Conservation (phyloP, 2,797 vertebrate species). For the Podarcis lilfordi region DNA sequence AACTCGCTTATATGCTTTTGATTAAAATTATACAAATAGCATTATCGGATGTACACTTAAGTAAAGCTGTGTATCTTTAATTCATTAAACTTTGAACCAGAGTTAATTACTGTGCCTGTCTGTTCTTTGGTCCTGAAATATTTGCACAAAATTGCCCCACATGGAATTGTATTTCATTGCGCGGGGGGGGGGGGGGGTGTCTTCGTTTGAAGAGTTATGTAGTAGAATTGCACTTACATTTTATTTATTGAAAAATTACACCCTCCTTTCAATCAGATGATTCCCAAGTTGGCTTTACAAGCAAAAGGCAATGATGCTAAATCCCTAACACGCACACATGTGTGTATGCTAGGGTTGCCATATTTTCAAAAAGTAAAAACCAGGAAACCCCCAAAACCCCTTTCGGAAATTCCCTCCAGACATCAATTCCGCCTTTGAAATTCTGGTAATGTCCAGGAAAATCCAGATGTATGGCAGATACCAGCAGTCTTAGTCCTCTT, state of each 20-base stretch:
- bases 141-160: not conserved
- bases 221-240: not conserved
- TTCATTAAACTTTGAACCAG: slow-evolving; percentile 21
- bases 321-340: too few species aligned
- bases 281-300: not conserved
- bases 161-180: not conserved
- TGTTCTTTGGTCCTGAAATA: not conserved
- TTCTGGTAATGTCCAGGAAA: too few species aligned
- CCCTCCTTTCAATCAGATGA: not conserved
- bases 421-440: too few species aligned
- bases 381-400: too few species aligned
- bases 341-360: too few species aligned
- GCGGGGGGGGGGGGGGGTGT: too few species aligned
- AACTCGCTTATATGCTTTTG: not conserved
- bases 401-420: too few species aligned
- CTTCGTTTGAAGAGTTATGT: not conserved
- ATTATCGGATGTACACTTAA: slow-evolving; percentile 12
- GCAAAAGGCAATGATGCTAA: not conserved
- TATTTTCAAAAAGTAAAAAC: too few species aligned
- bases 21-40: not conserved
- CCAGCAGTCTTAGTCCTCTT: too few species aligned
- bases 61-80: slow-evolving; percentile 11
- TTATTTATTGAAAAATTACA: not conserved
- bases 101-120: not conserved
- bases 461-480: too few species aligned